Evolutionary conservation across 2,113 vertebrate genomes (phyloP), one percentile per base, ranked within the genome.

Genomic region (Neogale vison): DNA sequence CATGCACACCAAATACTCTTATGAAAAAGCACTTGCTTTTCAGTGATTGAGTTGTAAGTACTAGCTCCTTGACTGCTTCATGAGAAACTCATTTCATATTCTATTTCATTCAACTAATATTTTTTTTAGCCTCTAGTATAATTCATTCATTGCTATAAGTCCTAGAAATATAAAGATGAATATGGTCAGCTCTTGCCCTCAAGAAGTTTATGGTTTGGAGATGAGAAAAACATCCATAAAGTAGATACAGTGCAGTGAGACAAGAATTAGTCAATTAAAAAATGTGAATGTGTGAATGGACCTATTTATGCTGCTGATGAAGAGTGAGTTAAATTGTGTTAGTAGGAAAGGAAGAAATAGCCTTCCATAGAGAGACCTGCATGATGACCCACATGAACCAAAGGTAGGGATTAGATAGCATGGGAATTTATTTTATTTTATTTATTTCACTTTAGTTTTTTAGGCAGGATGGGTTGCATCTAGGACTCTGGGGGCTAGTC

Each of bases 11-110:
- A 97, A 97, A 97, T 93, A 79, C 55, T 31, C 77, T 76, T 59
- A 83, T 80, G 93, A 97, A 98, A 98, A 97, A 88, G 85, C 67
- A 87, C 59, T 95, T 34, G 96, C 39, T 83, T 65, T 93, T 72
- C 96, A 95, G 80, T 82, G 39, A 39, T 87, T 97, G 36, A 36
- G 85, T 50, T 93, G 96, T 96, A 95, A 91, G 98, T 82, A 57
- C 65, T 1, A 39, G 82, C 29, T 9, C 42, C 93, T 96, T 39
- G 7, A 77, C 59, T 39, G 31, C 80, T 95, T 94, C 47, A 18
- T 93, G 11, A 11, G 88, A 67, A 95, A 61, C 45, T 85, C 52
- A 74, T 79, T 96, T 95, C 59, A 74, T 71, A 85, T 88, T 95
- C 90, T 67, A 3, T 92, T 69, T 81, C 59, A 79, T 74, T 97